Conservation (phyloP, 2,888 invertebrate species). For the Belgica antarctica region DNA sequence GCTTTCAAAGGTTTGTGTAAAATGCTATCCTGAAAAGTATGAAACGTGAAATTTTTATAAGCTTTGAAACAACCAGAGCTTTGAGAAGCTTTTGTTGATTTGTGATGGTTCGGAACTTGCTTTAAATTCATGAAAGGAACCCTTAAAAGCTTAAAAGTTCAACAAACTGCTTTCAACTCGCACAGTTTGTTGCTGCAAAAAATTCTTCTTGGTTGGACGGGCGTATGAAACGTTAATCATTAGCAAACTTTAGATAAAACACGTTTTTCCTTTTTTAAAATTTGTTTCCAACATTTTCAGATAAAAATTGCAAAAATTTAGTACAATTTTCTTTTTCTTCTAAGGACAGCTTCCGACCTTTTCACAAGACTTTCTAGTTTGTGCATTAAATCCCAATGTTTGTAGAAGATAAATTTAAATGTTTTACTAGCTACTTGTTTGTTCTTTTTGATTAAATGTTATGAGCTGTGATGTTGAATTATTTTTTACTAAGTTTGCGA, state of each 20-base stretch:
- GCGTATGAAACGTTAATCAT: background rate
- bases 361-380: background rate
- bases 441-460: slow-evolving; percentile 1
- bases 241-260: too few species aligned
- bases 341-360: too few species aligned
- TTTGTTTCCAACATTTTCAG: too few species aligned
- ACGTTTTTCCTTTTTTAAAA: too few species aligned
- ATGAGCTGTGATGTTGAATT: background rate
- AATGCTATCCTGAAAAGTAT: too few species aligned
- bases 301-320: too few species aligned
- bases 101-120: background rate
- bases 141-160: background rate
- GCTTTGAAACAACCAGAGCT: too few species aligned
- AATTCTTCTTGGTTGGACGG: background rate
- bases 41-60: too few species aligned
- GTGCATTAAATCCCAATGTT: slow-evolving; percentile 5
- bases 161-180: background rate
- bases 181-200: background rate
- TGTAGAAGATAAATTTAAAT: background rate
- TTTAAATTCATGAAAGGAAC: background rate
- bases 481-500: background rate
- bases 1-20: too few species aligned
- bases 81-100: background rate
- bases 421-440: background rate
- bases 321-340: too few species aligned